Base-by-base conservation (phyloP, 1,140 invertebrate species). In the Drosophila equinoxialis region DNA sequence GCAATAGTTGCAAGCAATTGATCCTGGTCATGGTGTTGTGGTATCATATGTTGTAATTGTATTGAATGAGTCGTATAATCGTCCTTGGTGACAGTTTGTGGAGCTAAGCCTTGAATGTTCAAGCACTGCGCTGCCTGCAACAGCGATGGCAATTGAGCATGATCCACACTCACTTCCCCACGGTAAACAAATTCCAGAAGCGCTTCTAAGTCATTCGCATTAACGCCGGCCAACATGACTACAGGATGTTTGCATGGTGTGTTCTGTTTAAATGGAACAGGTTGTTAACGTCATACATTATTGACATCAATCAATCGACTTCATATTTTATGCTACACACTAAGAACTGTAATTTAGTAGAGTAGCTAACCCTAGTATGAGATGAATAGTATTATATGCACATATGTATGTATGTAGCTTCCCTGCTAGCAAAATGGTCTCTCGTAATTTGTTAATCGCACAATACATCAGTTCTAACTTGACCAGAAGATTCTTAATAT, bases 181-280 rank as follows among this genome's bases (percentile, higher is more conserved):
- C 94, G 92, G 74, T 95, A 95, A 58, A 95, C 94, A 92, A 95
- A 95, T 90, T 95, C 94, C 65, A 95, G 78, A 45, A 95, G 78
- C 45, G 94, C 94, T 79, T 95, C 94, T 65, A 95, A 90, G 87
- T 95, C 94, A 77, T 93, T 93, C 26, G 94, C 94, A 65, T 93
- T 93, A 17, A 95, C 93, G 57, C 94, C 94, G 14, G 94, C 94
- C 77, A 95, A 86, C 94, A 95, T 94, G 2, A 95, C 93, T n/a
- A 95, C 94, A 62, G 94, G 94, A 92, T 95, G 94, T 74, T 95
- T 93, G 83, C 94, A 95, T 77, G 94, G 94, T 60, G 94, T 94
- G 68, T 93, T 95, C 94, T 95, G 23, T 13, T 23, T 60, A 30
- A 2, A 3, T 23, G 37, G 0, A 30, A 51, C 20, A 10, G 20